Conservation (phyloP, 2,113 vertebrate genomes). For the Strix uralensis region DNA sequence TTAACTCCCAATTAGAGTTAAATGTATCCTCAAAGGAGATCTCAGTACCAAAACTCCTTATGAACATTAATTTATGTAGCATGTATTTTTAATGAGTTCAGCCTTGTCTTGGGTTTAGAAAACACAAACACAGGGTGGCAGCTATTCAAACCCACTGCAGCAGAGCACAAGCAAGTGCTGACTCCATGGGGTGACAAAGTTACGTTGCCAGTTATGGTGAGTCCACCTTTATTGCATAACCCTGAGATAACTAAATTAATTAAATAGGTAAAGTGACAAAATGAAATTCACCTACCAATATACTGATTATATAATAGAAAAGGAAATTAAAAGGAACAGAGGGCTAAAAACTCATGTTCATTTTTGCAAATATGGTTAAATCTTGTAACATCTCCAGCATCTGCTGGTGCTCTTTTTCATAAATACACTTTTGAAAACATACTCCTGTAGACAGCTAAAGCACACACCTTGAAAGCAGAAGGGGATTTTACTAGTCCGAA, state of each 20-base stretch:
- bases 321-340: slow-evolving; percentile 17
- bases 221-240: slow-evolving; percentile 46
- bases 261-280: slow-evolving; percentile 44
- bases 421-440: slow-evolving; percentile 12
- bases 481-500: not conserved
- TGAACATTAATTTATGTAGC: slow-evolving; percentile 15
- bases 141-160: slow-evolving; percentile 25
- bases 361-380: slow-evolving; percentile 25
- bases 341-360: not conserved
- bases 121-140: slow-evolving; percentile 2
- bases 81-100: slow-evolving; percentile 53
- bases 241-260: slow-evolving; percentile 46
- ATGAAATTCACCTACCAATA: slow-evolving; percentile 36
- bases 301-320: not conserved
- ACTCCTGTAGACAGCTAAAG: not conserved
- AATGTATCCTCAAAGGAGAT: slow-evolving; percentile 40
- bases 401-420: slow-evolving; percentile 5
- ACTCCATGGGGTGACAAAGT: slow-evolving; percentile 16
- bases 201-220: slow-evolving; percentile 67
- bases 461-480: not conserved
- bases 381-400: not conserved
- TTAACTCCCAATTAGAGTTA: slow-evolving; percentile 42
- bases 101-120: slow-evolving; percentile 44
- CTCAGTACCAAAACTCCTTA: slow-evolving; percentile 70
- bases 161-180: slow-evolving; percentile 4